These are phyloP conservation scores for Drosophila suzukii DNA, from an alignment of 1,140 invertebrate species.

Conservation along the genomic window DNA sequence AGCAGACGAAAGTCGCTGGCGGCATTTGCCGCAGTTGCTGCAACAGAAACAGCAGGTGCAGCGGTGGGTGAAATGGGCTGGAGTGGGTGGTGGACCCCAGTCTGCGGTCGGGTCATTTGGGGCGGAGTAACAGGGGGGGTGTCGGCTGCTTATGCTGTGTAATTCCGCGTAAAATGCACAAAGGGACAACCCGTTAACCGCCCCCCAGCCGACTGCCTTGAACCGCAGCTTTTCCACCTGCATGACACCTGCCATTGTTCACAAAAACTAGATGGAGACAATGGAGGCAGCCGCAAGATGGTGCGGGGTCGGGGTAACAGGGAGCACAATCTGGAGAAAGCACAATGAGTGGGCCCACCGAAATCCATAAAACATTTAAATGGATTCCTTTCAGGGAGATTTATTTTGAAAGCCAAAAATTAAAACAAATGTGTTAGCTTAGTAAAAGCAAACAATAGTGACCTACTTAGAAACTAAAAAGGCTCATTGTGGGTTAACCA, in stretches of 20 bases:
- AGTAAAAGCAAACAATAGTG: slow-evolving; percentile 15
- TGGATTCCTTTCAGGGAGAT: slow-evolving; percentile 29
- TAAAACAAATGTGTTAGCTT: slow-evolving; percentile 34
- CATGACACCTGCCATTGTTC: slow-evolving; percentile 78
- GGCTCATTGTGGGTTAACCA: neutral
- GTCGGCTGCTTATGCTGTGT: slow-evolving; percentile 74
- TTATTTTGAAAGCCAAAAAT: slow-evolving; percentile 37
- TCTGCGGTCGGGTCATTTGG: slow-evolving; percentile 20
- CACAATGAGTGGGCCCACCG: slow-evolving; percentile 14
- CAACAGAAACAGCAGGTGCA: slow-evolving; percentile 18
- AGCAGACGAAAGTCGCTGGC: slow-evolving; percentile 66
- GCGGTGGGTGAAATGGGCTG: neutral
- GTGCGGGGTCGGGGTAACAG: slow-evolving; percentile 7
- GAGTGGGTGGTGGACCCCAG: slow-evolving; percentile 7
- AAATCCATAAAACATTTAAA: slow-evolving; percentile 64
- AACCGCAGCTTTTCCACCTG: slow-evolving; percentile 44
- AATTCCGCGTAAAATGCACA: slow-evolving; percentile 82
- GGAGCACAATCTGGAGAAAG: slow-evolving; percentile 9
- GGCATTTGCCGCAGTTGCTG: slow-evolving; percentile 60
- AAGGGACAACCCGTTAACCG: slow-evolving; percentile 56
- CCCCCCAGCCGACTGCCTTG: slow-evolving; percentile 12
- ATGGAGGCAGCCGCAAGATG: slow-evolving; percentile 48
- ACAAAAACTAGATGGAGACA: slow-evolving; percentile 58
- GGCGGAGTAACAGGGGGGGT: slow-evolving; percentile 8
- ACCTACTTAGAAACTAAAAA: slow-evolving; percentile 6